Base-by-base conservation (phyloP, 2,888 invertebrate species). In the Yponomeuta cagnagella region DNA sequence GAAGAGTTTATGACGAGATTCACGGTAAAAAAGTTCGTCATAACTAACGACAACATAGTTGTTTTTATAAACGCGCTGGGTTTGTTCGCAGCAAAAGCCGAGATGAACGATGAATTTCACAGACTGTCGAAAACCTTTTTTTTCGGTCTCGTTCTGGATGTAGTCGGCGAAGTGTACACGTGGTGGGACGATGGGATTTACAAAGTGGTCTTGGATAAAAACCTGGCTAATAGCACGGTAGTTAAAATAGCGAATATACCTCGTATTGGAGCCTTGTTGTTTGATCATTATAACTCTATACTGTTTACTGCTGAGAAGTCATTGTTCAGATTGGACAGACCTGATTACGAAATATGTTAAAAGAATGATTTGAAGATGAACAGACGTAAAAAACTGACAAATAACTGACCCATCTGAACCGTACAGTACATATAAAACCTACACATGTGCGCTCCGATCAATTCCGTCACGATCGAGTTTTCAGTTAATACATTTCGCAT, bases 151-250 rank as follows among this genome's bases (percentile, higher is more conserved):
- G 80, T 83, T 10, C 77, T 87, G 2, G 90, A 90, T 78, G 77
- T 84, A 48, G 82, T 88, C 48, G 87, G 83, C 0, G 76, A 73
- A 0, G 81, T 90, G 0, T 89, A 88, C 48, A 80, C 85, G 4
- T 91, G 91, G 91, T 91, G 90, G 90, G 71, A 90, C 1, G 89
- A 91, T 71, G 87, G 85, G 0, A 79, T 92, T 4, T 92, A 90
- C 71, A 86, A 81, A 76, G 79, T 92, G 1, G 68, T 79, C 67
- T 76, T 89, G 63, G 79, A 80, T 0, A 79, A 78, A 33, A 79
- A 81, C 71, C 73, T 90, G 9, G 33, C 74, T 10, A 76, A 83
- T 31, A 86, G 89, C 0, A 79, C 70, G 15, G 58, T 92, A 33
- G 79, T 77, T 0, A 85, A 80, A 74, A 76, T 89, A 0, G 84